Base-by-base conservation (phyloP, 2,113 vertebrate species). In the Aspidoscelis tigris region DNA sequence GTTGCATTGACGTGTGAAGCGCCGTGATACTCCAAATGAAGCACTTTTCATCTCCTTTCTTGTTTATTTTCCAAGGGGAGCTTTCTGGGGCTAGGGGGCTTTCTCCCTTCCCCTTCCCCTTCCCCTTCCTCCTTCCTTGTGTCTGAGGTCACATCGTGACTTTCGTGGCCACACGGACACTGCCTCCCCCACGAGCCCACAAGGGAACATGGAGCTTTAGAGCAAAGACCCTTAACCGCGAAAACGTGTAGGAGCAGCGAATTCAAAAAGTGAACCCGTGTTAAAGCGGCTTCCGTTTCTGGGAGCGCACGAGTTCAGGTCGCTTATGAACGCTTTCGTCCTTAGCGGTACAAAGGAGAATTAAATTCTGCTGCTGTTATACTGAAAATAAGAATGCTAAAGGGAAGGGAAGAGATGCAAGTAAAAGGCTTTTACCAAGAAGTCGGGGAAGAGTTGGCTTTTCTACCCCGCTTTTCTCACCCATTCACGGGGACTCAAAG, bases 1-100 rank as follows among this genome's bases (percentile, higher is more conserved):
- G 2, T 43, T 26, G 47, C 69, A 66, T n/a, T 10, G 41, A 68
- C 41, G 65, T 55, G 65, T 26, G 41, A 71, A 76, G 22, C 39
- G n/a, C 65, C 7, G 3, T 8, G 53, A 43, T 21, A 7, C 12
- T 73, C 20, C 4, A 43, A 33, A 72, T 53, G 68, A 43, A 80
- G 41, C 65, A 14, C 64, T 78, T 66, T 77, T 69, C 64, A 61
- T 53, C 69, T 75, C 41, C 18, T 10, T 7, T 4, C 1, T 43
- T 78, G 80, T 86, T 82, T 86, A 55, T 82, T 77, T 61, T 86
- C 72, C 43, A 20, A 78, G 24, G 44, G 53, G 75, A 77, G 55
- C 53, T 76, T 82, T 70, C n/a, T n/a, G 55, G 66, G 61, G 53
- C 33, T 33, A 33, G 1, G 33, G 33, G 33, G 78, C 50, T 74